Percentiles rank a stretch among this genome's conserved stretches.
Evolutionary conservation across 2,797 vertebrate genomes (phyloP).

Genomic region (Chaetophractus vellerosus): DNA sequence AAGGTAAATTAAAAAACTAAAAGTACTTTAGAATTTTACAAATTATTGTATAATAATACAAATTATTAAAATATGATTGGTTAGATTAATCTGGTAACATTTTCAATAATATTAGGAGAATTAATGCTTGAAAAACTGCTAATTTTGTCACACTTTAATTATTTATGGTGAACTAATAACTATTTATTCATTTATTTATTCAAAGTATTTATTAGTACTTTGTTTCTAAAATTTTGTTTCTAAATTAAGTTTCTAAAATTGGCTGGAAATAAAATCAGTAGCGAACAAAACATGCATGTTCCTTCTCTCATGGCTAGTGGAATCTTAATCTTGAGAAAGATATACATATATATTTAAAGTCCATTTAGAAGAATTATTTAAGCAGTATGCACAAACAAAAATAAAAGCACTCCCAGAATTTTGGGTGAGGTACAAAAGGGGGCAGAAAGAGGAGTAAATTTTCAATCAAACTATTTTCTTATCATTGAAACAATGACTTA

Average conservation of each 20-base stretch:
- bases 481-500: neutral
- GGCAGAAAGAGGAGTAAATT: neutral
- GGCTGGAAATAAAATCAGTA: neutral
- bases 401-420: neutral
- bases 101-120: neutral
- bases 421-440: neutral
- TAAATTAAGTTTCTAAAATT: neutral
- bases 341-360: neutral
- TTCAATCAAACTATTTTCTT: neutral
- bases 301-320: neutral
- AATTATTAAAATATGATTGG: neutral
- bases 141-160: neutral
- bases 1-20: neutral
- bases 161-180: neutral
- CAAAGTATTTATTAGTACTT: neutral
- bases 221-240: neutral
- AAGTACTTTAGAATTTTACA: neutral
- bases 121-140: neutral
- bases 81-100: too few species aligned
- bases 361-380: neutral
- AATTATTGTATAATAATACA: too few species aligned
- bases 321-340: neutral
- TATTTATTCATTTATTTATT: neutral
- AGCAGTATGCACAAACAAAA: neutral
- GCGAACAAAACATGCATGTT: neutral